Percentiles rank a stretch among this genome's conserved stretches.
Evolutionary conservation across 2,113 vertebrate genomes (phyloP).

Genomic region (Dasypus novemcinctus): DNA sequence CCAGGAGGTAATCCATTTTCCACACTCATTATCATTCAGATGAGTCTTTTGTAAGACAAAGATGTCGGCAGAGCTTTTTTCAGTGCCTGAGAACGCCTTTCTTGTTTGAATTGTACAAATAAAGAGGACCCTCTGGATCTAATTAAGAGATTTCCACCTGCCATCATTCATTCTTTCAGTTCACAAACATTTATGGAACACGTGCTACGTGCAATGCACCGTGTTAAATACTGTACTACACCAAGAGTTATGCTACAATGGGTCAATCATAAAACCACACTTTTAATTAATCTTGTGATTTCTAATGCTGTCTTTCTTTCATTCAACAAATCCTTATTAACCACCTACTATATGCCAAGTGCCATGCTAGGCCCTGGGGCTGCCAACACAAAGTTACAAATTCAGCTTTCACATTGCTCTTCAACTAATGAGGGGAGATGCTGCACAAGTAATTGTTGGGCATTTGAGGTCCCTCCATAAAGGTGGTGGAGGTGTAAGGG

Average conservation of each 20-base stretch:
- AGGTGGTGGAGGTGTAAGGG: neutral
- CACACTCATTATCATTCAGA: slow-evolving; percentile 74
- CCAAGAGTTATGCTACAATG: slow-evolving; percentile 20
- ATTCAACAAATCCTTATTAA: slow-evolving; percentile 53
- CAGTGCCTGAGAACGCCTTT: slow-evolving; percentile 65
- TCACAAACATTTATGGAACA: slow-evolving; percentile 41
- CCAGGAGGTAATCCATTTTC: slow-evolving; percentile 70
- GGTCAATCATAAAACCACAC: slow-evolving; percentile 56
- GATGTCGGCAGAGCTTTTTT: slow-evolving; percentile 54
- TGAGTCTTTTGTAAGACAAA: slow-evolving; percentile 73
- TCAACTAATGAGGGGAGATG: neutral
- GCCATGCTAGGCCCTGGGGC: neutral
- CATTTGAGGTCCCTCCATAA: neutral
- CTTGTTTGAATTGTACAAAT: slow-evolving; percentile 62
- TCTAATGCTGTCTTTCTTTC: slow-evolving; percentile 69
- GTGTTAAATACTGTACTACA: slow-evolving; percentile 8
- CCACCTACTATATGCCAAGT: neutral
- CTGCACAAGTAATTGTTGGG: slow-evolving; percentile 7
- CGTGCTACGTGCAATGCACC: neutral
- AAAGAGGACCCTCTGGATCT: slow-evolving; percentile 70
- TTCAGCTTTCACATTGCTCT: neutral
- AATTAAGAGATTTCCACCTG: slow-evolving; percentile 79
- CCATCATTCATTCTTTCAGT: slow-evolving; percentile 54
- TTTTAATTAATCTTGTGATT: slow-evolving; percentile 67
- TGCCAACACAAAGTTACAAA: neutral